Conservation (phyloP, 2,888 invertebrate species). For the Electrophaes corylata region DNA sequence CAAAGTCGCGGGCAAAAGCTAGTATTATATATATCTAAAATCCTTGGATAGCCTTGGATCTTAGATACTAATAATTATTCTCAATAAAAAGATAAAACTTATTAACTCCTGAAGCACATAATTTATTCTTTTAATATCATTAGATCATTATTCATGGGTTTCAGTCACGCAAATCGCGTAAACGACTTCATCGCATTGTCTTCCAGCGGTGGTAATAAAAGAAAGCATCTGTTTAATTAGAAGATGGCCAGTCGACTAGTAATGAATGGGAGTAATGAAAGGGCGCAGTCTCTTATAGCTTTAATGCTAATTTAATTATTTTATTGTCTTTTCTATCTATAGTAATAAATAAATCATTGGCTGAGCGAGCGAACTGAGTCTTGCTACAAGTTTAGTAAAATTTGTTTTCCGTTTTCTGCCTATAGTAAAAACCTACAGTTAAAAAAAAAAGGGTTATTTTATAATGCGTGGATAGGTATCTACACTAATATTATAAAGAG, state of each 20-base stretch:
- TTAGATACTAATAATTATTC: not conserved
- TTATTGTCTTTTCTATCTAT: not conserved
- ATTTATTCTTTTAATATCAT: constrained; percentile 46
- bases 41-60: not conserved
- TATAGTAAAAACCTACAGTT: too few species aligned
- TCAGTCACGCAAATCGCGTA: constrained; percentile 42
- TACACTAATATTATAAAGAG: too few species aligned
- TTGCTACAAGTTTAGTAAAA: too few species aligned
- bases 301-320: not conserved
- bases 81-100: constrained; percentile 13
- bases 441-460: too few species aligned
- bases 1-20: too few species aligned
- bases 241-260: constrained; percentile 18
- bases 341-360: not conserved
- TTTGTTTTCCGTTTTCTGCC: too few species aligned
- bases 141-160: constrained; percentile 39
- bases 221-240: constrained; percentile 21
- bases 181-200: constrained; percentile 36
- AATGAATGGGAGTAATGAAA: constrained; percentile 9
- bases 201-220: constrained; percentile 25
- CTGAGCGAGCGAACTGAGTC: too few species aligned
- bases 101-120: constrained; percentile 34
- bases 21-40: too few species aligned
- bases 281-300: constrained; percentile 3
- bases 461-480: too few species aligned